Evolutionary conservation across 92 coral and sea anemone genomes (phyloP).

Genomic region (Galaxea fascicularis): DNA sequence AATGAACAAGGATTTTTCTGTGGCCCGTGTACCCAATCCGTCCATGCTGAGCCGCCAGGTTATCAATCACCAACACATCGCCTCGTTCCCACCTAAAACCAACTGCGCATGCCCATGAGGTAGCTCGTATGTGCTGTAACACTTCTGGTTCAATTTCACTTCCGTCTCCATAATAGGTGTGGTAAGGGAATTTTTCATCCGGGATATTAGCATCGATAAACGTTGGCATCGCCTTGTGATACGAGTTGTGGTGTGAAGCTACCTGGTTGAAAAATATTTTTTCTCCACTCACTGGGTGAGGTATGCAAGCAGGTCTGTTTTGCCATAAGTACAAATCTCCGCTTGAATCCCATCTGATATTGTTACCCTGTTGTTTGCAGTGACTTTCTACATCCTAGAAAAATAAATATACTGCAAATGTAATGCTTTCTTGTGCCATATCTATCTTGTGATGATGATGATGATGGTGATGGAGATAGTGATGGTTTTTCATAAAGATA

Average conservation of each 20-base stretch:
- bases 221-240: background rate
- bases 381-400: background rate
- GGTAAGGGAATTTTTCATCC: background rate
- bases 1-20: slow-evolving; percentile 47
- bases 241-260: background rate
- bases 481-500: too few species aligned
- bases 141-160: slow-evolving; percentile 62
- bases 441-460: too few species aligned
- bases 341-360: background rate
- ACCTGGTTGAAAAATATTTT: background rate
- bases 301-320: background rate
- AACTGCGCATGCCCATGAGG: slow-evolving; percentile 61
- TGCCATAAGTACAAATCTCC: slow-evolving; percentile 12
- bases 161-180: slow-evolving; percentile 68
- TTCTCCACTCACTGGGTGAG: background rate
- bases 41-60: slow-evolving; percentile 53
- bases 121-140: slow-evolving; percentile 62
- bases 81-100: slow-evolving; percentile 66
- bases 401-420: background rate
- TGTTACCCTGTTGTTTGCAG: background rate
- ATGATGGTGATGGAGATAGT: too few species aligned
- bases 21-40: slow-evolving; percentile 54
- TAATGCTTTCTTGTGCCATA: too few species aligned
- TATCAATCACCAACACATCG: slow-evolving; percentile 62
- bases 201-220: background rate